Evolutionary conservation across 2,797 vertebrate species (phyloP).

Genomic region (Poecilia wingei): DNA sequence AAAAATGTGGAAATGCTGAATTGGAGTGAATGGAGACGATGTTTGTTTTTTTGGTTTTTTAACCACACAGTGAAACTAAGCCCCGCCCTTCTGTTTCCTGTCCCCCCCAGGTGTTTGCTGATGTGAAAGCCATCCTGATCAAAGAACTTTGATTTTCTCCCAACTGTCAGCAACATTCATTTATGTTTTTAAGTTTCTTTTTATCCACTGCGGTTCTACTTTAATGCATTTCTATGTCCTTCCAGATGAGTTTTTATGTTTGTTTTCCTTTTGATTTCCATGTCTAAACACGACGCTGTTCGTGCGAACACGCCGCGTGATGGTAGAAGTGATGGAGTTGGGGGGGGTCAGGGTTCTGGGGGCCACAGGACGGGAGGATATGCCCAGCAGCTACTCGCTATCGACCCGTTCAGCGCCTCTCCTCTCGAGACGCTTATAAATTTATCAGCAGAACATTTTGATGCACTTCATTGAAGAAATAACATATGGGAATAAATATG

Average conservation of each 20-base stretch:
- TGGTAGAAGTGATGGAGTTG: background rate
- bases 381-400: conserved; percentile 22
- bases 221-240: conserved; percentile 60
- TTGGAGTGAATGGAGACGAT: background rate
- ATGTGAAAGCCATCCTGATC: conserved; percentile 90
- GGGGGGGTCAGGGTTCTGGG: background rate
- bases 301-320: conserved; percentile 30
- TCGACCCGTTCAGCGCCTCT: conserved; percentile 10
- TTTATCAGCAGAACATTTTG: conserved; percentile 1
- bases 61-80: background rate
- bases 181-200: conserved; percentile 59
- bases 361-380: conserved; percentile 18
- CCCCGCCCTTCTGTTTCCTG: background rate
- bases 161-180: conserved; percentile 47
- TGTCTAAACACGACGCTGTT: conserved; percentile 43
- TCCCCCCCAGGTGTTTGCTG: conserved; percentile 90
- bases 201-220: conserved; percentile 59
- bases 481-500: conserved; percentile 5
- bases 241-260: conserved; percentile 69
- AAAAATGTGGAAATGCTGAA: background rate
- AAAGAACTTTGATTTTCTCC: conserved; percentile 84
- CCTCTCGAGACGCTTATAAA: background rate
- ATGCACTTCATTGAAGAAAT: conserved; percentile 1
- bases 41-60: background rate
- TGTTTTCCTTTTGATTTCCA: conserved; percentile 42